Base-by-base conservation (phyloP, 1,140 invertebrate genomes). In the Cephus cinctus region DNA sequence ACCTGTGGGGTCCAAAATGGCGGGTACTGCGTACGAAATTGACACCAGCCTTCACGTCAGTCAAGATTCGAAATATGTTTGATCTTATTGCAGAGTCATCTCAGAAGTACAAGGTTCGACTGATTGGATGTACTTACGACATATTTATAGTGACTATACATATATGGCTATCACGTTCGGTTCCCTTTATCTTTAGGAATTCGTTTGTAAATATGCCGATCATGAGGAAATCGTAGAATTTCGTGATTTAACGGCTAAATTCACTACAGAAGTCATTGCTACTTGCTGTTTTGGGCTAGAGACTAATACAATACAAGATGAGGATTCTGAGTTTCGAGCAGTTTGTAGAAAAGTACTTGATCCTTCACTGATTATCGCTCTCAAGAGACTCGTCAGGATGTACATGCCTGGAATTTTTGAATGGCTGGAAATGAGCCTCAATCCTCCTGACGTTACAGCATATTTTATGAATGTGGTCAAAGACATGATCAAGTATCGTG, bases 191-290 rank as follows among this genome's bases (percentile, higher is more conserved):
- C 49, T 44, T 22, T 32, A 61, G 56, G 34, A 52, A 47, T 61
- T 56, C 32, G 27, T 53, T 16, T 23, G 38, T 12, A 44, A 47
- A 35, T 40, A 41, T 20, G 57, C 44, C 0, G 44, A 54, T 19
- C 48, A 30, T 12, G 52, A 52, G 5, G 50, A 55, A 8, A 36
- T 38, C 0, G 32, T 72, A 2, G 67, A 75, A 46, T 52, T 69
- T 41, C 61, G 54, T 25, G 70, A 78, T 32, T 43, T 73, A 27
- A 56, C 71, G 20, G 63, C 66, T 4, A 72, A 70, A 50, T 83
- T 75, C 54, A 73, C 78, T 0, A 79, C 77, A 2, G 79, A 82
- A 52, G 72, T 78, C 2, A 78, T 80, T 40, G 55, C 67, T 0
- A 67, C 66, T 5, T 76, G 73, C 43, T 72, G 66, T 12, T 80